Percentiles rank a stretch among this genome's conserved stretches.
Evolutionary conservation across 2,888 invertebrate genomes (phyloP).

Genomic region (Philaethria dido): DNA sequence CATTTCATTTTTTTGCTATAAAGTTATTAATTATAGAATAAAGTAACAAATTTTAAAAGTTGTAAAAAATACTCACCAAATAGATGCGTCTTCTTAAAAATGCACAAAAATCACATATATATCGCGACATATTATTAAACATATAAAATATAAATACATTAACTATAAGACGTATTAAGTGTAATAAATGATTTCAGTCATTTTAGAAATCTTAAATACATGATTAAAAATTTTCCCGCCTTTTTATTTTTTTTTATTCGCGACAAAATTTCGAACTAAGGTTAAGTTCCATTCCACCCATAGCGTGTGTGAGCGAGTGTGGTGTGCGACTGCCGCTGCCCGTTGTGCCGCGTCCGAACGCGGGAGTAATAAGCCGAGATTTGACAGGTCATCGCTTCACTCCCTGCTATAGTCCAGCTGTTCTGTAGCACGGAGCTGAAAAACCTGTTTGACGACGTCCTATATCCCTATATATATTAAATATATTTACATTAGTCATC

Average conservation of each 20-base stretch:
- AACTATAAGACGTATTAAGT: background rate
- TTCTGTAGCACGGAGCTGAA: constrained; percentile 25
- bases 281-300: constrained; percentile 33
- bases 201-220: constrained; percentile 37
- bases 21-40: background rate
- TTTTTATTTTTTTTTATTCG: constrained; percentile 32
- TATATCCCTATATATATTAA: background rate
- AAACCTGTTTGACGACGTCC: constrained; percentile 24
- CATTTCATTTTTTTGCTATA: background rate
- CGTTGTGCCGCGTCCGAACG: constrained; percentile 45
- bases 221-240: constrained; percentile 42
- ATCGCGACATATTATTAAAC: constrained; percentile 50
- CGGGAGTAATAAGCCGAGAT: constrained; percentile 52
- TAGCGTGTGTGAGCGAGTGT: constrained; percentile 47
- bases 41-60: background rate
- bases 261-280: constrained; percentile 28
- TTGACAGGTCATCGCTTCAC: constrained; percentile 54
- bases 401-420: constrained; percentile 43
- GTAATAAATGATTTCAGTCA: constrained; percentile 26
- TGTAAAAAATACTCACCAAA: constrained; percentile 60
- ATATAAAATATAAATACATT: constrained; percentile 24
- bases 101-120: constrained; percentile 56
- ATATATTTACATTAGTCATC: background rate
- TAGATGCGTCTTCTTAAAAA: constrained; percentile 61
- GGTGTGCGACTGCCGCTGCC: constrained; percentile 56